Evolutionary conservation across 2,113 vertebrate genomes (phyloP), one percentile per base, ranked within the genome.

Genomic region (Nothoprocta pentlandii): DNA sequence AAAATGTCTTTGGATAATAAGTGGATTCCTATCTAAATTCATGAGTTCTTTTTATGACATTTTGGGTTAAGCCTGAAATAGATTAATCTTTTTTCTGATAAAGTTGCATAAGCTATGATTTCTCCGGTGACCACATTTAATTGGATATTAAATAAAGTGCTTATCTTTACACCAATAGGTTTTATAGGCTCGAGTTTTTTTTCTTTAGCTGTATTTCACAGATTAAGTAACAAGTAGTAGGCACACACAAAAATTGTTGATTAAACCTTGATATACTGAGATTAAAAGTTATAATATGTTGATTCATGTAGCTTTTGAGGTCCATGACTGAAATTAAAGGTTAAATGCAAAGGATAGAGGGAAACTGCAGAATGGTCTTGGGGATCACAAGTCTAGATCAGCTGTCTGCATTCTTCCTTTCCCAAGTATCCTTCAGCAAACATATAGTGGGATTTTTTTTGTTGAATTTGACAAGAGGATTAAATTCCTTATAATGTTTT

Each of bases 21-120:
- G 97, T 97, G 97, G 97, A 98, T 98, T 98, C 95, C 98, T 98
- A 97, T 98, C 97, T 98, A 98, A 98, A 98, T 98, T 98, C 98
- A 98, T 98, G 98, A 98, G 97, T 97, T 98, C 95, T 97, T 97
- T 97, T 96, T 97, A 96, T 97, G 97, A 98, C 97, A 97, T 97
- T 97, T 95, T 97, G 95, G 95, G 96, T 97, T 98, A 98, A 98
- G 96, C 95, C 96, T 97, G 97, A 97, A 98, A 98, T 97, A 97
- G 97, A 98, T 97, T 98, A 98, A 98, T 98, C 97, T 98, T 97
- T 97, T 97, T 97, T 95, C 97, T 98, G 97, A 98, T 98, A 98
- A 98, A 98, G 96, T 97, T 98, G 97, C 95, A 96, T 97, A 97
- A 98, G 96, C 97, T 98, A 92, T 97, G 96, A 97, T 98, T 98